Conservation (phyloP, 2,888 invertebrate genomes). For the Opisthograptis luteolata region DNA sequence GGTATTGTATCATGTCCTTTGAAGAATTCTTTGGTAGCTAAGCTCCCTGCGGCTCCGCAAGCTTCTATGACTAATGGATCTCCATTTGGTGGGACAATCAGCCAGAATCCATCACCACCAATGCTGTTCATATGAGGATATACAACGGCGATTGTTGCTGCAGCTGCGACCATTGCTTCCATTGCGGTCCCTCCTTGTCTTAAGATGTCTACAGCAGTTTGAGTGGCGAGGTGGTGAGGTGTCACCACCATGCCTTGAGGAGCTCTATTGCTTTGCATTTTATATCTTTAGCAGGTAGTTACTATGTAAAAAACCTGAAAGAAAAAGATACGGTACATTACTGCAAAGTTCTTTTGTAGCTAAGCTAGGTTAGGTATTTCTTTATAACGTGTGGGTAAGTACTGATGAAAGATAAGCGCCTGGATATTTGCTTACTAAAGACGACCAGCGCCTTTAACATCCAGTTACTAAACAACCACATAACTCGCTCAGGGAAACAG, state of each 20-base stretch:
- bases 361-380: no score
- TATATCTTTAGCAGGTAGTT: slow-evolving; percentile 11
- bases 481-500: neutral
- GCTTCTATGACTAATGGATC: slow-evolving; percentile 73
- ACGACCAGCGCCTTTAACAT: neutral
- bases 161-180: slow-evolving; percentile 73
- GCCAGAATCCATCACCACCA: slow-evolving; percentile 76
- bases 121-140: slow-evolving; percentile 76
- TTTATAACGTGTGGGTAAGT: no score
- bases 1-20: slow-evolving; percentile 58
- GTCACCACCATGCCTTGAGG: slow-evolving; percentile 72
- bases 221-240: slow-evolving; percentile 73
- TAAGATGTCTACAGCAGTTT: slow-evolving; percentile 67
- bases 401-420: neutral
- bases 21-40: slow-evolving; percentile 62
- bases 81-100: slow-evolving; percentile 68
- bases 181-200: slow-evolving; percentile 74
- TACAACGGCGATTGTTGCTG: slow-evolving; percentile 72
- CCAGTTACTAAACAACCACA: slow-evolving; percentile 24
- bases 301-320: no score
- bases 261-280: slow-evolving; percentile 58
- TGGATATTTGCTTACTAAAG: neutral
- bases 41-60: slow-evolving; percentile 67
- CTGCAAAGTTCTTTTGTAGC: no score
- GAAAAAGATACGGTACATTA: no score